Evolutionary conservation across 2,113 vertebrate genomes (phyloP).

Genomic region (Aythya baeri): DNA sequence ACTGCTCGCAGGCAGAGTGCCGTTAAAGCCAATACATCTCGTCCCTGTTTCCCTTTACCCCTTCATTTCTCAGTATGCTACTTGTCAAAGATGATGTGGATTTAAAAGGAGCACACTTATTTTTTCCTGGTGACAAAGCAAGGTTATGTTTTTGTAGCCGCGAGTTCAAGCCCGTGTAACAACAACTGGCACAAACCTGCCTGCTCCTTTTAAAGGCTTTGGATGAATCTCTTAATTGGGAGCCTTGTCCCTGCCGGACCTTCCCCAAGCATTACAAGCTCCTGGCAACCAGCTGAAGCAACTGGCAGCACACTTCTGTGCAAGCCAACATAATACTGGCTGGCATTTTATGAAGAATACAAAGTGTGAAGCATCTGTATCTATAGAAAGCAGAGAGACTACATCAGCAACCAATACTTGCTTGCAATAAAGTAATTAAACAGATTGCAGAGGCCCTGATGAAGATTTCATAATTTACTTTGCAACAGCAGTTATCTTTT

Average conservation of each 20-base stretch:
- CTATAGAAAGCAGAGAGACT: neutral
- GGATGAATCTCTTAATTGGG: neutral
- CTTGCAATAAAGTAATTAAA: neutral
- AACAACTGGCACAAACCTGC: rapidly evolving
- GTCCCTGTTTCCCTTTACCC: neutral
- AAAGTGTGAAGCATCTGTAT: neutral
- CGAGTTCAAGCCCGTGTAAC: neutral
- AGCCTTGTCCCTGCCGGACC: neutral
- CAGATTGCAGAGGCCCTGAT: neutral
- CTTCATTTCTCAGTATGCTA: neutral
- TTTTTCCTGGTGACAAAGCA: neutral
- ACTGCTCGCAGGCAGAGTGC: neutral
- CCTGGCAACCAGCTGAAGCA: neutral
- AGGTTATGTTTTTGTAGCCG: rapidly evolving
- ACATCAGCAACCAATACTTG: rapidly evolving
- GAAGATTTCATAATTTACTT: neutral
- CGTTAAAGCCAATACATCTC: neutral
- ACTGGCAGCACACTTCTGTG: rapidly evolving
- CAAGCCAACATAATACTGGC: neutral
- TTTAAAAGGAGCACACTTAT: neutral
- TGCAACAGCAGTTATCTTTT: neutral
- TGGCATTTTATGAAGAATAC: neutral
- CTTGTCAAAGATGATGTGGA: neutral
- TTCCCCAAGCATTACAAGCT: neutral
- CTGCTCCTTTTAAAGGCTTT: neutral